Evolutionary conservation across 2,888 invertebrate species (phyloP), one percentile per base, ranked within the genome.

Genomic region (Caenorhabditis becei): DNA sequence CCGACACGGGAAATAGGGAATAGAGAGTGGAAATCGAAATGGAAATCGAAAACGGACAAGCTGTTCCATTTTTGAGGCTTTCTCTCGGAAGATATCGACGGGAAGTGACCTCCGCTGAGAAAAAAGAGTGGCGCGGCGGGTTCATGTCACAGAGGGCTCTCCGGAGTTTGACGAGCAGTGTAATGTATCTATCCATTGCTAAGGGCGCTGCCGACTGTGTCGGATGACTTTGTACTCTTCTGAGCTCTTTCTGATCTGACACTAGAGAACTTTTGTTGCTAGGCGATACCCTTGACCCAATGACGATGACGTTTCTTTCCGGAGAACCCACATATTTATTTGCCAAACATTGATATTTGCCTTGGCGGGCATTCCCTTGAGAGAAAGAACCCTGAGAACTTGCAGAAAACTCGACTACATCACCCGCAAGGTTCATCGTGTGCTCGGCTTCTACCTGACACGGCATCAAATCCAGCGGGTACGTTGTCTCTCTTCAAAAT

Each of bases 321-420:
- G 49, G 49, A 20, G 20, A 4, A 2, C 14, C 23, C 16, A 20
- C 5, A 20, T 20, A 4, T 4, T 7, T 32, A 32, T 44, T 44
- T 24, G 26, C 26, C 53, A 53, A 53, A 53, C 26, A 53, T 2
- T 11, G 53, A 53, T 53, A 26, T 53, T 53, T 53, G 53, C 53
- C n/a, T n/a, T n/a, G n/a, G 20, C 23, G 4, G 23, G 2, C 51
- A 51, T 51, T 7, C 4, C 14, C 18, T 3, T 44, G 4, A 18
- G 20, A 2, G 5, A 32, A 32, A 32, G 32, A 32, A 14, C 41
- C 14, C 41, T 41, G 10, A 41, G 10, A 16, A 41, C 16, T 72
- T 80, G 14, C 70, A 80, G 80, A 47, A 74, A 75, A 37, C 61
- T 75, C 65, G 69, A 80, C 59, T 80, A 70, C 47, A 75, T 80